Evolutionary conservation across 2,113 vertebrate species (phyloP).

Genomic region (Corythornis madagascariensis): DNA sequence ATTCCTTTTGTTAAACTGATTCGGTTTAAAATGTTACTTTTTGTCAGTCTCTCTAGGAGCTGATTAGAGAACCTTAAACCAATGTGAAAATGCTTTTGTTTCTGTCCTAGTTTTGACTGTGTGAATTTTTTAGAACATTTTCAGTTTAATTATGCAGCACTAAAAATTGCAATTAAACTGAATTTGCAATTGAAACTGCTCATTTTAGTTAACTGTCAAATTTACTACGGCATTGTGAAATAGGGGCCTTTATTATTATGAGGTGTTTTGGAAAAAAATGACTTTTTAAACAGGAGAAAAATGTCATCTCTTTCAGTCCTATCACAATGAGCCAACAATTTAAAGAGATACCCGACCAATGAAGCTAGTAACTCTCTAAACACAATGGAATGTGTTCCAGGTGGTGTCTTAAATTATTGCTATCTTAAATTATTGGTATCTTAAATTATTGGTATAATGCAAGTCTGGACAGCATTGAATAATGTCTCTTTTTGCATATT

Average conservation of each 20-base stretch:
- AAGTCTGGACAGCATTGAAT: neutral
- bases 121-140: slow-evolving; percentile 45
- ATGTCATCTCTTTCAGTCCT: neutral
- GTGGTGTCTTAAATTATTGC: neutral
- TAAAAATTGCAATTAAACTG: slow-evolving; percentile 70
- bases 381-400: neutral
- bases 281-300: slow-evolving; percentile 7
- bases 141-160: slow-evolving; percentile 67
- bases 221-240: slow-evolving; percentile 35
- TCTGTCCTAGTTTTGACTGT: slow-evolving; percentile 37
- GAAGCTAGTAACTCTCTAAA: neutral
- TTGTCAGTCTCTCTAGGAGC: slow-evolving; percentile 14
- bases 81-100: slow-evolving; percentile 24
- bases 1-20: slow-evolving; percentile 12
- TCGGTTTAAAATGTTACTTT: slow-evolving; percentile 20
- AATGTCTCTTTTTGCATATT: neutral
- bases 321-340: neutral
- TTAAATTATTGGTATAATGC: neutral
- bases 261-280: slow-evolving; percentile 41
- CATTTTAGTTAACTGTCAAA: slow-evolving; percentile 70
- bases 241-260: slow-evolving; percentile 42
- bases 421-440: neutral
- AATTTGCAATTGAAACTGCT: slow-evolving; percentile 66
- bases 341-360: neutral
- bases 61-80: slow-evolving; percentile 13